phyloP scores from a whole-genome alignment of 2,888 invertebrate species.

The Andricus quercusramuli region DNA sequence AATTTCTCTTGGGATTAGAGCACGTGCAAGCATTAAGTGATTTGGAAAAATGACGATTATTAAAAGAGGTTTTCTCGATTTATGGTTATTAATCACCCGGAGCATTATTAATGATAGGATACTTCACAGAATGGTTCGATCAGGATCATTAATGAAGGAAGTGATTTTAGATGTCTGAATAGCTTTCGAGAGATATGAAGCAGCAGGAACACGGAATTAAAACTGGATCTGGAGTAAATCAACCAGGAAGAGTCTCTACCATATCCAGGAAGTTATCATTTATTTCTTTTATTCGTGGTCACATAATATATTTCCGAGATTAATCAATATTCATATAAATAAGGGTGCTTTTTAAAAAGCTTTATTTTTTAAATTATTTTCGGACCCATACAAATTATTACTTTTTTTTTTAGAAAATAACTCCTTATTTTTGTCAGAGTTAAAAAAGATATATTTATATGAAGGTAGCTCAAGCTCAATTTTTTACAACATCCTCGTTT shows the following conservation, averaged over 20 bases:
- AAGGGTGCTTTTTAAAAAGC: too few relatives aligned
- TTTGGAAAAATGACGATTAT: not conserved
- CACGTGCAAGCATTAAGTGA: not conserved
- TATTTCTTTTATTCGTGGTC: conserved; percentile 21
- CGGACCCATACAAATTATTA: not conserved
- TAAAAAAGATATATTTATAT: too few relatives aligned
- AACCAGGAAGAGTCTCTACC: conserved; percentile 59
- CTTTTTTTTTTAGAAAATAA: not conserved
- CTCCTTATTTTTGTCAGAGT: not conserved
- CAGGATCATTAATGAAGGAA: conserved; percentile 51
- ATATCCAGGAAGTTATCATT: conserved; percentile 51
- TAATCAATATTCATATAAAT: not conserved
- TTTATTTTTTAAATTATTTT: not conserved
- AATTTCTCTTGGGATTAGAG: not conserved
- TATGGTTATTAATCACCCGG: conserved; percentile 14
- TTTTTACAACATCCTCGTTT: too few relatives aligned
- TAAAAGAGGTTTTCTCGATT: conserved; percentile 1
- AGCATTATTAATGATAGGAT: conserved; percentile 27
- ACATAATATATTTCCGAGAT: conserved; percentile 5
- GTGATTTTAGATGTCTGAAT: conserved; percentile 51
- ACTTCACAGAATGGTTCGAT: not conserved
- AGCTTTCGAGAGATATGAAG: conserved; percentile 58
- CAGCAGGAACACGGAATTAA: conserved; percentile 62
- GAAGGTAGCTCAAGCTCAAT: too few relatives aligned
- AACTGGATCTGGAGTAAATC: conserved; percentile 63